A percentile compares a stretch with the other conserved stretches of the same genome.
phyloP scores from a whole-genome alignment of 2,797 vertebrate genomes.

The Ciconia nigra region DNA sequence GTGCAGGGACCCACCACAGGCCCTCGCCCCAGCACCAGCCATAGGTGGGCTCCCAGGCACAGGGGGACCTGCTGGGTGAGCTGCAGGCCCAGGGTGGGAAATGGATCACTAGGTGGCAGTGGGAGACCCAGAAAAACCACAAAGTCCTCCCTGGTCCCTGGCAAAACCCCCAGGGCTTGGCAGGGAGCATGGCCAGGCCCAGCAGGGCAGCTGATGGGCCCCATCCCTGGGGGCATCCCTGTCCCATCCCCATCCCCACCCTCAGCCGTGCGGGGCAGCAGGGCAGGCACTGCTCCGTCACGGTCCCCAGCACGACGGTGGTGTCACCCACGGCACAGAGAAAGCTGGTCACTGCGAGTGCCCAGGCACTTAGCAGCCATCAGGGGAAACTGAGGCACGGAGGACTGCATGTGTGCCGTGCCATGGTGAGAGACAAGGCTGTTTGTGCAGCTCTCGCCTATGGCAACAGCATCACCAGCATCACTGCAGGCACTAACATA shows the following conservation, averaged over 20 bases:
- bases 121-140: not conserved
- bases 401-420: accelerated
- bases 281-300: not conserved
- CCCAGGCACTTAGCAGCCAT: accelerated
- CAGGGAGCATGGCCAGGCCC: not conserved
- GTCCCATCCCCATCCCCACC: not conserved
- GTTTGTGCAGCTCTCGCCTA: not conserved
- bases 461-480: not conserved
- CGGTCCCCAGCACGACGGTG: accelerated
- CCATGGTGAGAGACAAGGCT: accelerated
- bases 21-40: not conserved
- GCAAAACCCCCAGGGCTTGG: not conserved
- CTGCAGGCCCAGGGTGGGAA: not conserved
- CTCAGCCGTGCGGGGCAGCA: accelerated
- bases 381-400: not conserved
- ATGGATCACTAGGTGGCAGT: conserved; percentile 27
- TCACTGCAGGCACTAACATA: not conserved
- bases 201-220: not conserved
- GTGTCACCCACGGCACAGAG: not conserved
- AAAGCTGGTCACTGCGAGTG: accelerated
- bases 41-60: not conserved
- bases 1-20: not conserved
- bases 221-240: not conserved
- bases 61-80: not conserved
- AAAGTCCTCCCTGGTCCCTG: not conserved